Conservation (phyloP, 2,888 invertebrate species). For the Patella caerulea region DNA sequence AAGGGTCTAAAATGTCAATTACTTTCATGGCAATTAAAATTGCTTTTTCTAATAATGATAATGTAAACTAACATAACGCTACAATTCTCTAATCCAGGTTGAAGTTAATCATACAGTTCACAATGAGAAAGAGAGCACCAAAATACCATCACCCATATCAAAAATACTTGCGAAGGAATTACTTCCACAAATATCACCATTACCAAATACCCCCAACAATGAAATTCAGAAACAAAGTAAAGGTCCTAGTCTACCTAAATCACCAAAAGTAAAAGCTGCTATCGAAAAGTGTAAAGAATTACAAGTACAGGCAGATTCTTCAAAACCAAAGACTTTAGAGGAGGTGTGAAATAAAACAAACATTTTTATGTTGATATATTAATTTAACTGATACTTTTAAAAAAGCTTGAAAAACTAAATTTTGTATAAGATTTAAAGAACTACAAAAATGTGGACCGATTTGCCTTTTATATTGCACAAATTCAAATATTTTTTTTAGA, state of each 20-base stretch:
- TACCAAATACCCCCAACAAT: slow-evolving; percentile 40
- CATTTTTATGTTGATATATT: no score
- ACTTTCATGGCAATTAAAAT: no score
- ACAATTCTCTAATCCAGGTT: no score
- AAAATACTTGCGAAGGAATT: slow-evolving; percentile 1
- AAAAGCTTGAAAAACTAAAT: no score
- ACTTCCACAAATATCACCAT: slow-evolving; percentile 37
- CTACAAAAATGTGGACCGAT: background rate
- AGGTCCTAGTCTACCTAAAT: slow-evolving; percentile 25
- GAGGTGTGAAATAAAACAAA: background rate
- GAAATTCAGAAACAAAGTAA: slow-evolving; percentile 16
- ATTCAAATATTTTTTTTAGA: slow-evolving; percentile 28
- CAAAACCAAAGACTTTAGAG: slow-evolving; percentile 3
- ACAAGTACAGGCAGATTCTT: background rate
- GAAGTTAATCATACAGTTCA: no score
- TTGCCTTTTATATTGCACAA: background rate
- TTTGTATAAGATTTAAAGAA: no score
- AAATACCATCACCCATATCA: background rate
- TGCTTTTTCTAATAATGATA: no score
- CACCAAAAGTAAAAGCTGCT: slow-evolving; percentile 40
- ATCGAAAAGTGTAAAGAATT: slow-evolving; percentile 42
- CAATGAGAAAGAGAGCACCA: no score
- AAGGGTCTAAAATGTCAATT: no score
- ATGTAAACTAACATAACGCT: no score
- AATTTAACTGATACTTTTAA: no score